phyloP scores from a whole-genome alignment of 1,140 invertebrate species.

The Drosophila baimaii region DNA sequence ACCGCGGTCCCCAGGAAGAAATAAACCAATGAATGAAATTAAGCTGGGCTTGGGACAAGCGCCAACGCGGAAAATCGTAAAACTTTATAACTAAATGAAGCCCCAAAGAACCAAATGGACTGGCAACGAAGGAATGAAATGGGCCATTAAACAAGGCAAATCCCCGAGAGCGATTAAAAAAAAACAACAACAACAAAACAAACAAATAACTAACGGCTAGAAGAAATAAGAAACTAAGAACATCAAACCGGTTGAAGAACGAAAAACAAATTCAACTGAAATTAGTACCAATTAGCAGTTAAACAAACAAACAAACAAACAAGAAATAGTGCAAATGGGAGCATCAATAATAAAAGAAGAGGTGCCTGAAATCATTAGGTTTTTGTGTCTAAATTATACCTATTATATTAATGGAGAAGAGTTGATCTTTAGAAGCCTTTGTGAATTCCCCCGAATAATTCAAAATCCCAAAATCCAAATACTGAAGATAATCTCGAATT shows the following conservation, averaged over 20 bases:
- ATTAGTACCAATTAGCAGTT: constrained; percentile 22
- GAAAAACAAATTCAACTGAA: constrained; percentile 5
- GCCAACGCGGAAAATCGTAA: constrained; percentile 5
- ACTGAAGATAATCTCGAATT: too few species aligned
- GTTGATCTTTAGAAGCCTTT: neutral
- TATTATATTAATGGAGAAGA: neutral
- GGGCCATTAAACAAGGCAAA: constrained; percentile 14
- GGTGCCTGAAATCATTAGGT: neutral
- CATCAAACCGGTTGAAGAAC: constrained; percentile 16
- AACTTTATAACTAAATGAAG: constrained; percentile 1
- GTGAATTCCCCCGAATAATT: neutral
- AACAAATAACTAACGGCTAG: constrained; percentile 14
- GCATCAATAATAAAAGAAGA: neutral
- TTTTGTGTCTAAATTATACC: neutral
- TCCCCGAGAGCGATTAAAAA: neutral
- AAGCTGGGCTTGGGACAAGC: neutral
- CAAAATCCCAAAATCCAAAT: too few species aligned
- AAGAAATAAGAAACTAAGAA: constrained; percentile 1
- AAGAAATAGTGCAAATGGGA: neutral
- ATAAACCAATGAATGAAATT: constrained; percentile 8
- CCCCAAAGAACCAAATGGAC: neutral
- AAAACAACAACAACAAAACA: neutral
- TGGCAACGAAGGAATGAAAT: constrained; percentile 25
- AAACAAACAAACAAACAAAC: constrained; percentile 2
- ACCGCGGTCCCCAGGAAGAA: constrained; percentile 20